Evolutionary conservation across 2,888 invertebrate species (phyloP), one percentile per base, ranked within the genome.

Genomic region (Antitype chi): DNA sequence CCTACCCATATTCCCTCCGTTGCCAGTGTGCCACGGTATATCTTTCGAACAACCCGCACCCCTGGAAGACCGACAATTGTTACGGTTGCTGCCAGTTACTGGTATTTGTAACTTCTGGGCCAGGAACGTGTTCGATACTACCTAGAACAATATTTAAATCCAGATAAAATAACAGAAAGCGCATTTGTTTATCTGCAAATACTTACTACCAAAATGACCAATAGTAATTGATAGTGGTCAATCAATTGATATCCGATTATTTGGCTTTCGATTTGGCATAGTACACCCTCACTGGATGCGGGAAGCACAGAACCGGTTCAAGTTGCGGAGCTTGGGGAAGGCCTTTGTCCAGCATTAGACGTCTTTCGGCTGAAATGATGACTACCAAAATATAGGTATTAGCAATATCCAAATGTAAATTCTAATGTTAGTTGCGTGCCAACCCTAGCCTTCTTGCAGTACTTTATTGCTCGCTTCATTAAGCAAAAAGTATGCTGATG

Each of bases 401-500:
- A 32, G 28, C 11, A 38, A 2, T 17, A 25, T 38, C 32, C 3
- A 32, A 59, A 28, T n/a, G 1, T 67, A 2, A 25, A 63, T 68
- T 52, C 1, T 49, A 47, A 60, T 63, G 23, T 63, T n/a, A 59
- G 20, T 64, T 38, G 28, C 17, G 32, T 67, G 76, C 32, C 92
- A 94, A 81, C 92, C 92, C 92, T 93, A 89, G 73, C 68, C 74
- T 78, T 90, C 85, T 89, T 89, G 87, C 90, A 85, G 90, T 92
- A 91, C 91, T 94, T 93, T 94, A 94, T 91, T 90, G 92, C 91
- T 88, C 90, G 93, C 92, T 95, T 94, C 94, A 95, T 95, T 95
- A 94, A 93, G 94, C 93, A 94, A 94, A 95, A 94, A 95, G 95
- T 95, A 93, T 94, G 94, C 93, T 94, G 94, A 95, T 94, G 93